Percentiles rank a stretch among this genome's conserved stretches.
Evolutionary conservation across 2,797 vertebrate genomes (phyloP).

Genomic region (Silurus aristotelis): DNA sequence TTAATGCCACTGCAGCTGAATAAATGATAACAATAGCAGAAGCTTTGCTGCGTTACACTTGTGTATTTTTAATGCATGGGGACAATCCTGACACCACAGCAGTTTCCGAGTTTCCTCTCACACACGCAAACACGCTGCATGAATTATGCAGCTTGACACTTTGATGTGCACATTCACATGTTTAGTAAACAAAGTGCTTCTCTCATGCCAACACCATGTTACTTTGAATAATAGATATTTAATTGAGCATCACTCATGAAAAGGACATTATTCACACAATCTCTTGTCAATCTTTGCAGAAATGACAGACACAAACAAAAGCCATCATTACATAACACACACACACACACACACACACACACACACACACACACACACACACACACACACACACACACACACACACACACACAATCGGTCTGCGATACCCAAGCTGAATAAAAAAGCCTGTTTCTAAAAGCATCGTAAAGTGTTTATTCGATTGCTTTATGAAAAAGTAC

Average conservation of each 20-base stretch:
- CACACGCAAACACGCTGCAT: conserved; percentile 65
- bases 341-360: too few species aligned
- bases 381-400: conserved; percentile 18
- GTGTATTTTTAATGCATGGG: conserved; percentile 80
- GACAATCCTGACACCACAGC: conserved; percentile 68
- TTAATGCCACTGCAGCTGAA: conserved; percentile 73
- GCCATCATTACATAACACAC: conserved; percentile 3
- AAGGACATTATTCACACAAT: conserved; percentile 69
- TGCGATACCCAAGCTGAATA: conserved; percentile 5
- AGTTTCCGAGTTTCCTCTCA: conserved; percentile 66
- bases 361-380: not conserved
- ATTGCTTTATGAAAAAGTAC: conserved; percentile 35
- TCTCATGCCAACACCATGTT: conserved; percentile 74
- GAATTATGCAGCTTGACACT: conserved; percentile 74
- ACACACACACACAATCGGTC: not conserved
- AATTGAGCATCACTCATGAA: conserved; percentile 65
- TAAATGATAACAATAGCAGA: conserved; percentile 72
- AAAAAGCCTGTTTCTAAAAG: conserved; percentile 61
- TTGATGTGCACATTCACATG: conserved; percentile 67
- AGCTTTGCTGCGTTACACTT: conserved; percentile 64
- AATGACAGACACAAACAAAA: conserved; percentile 54
- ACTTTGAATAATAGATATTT: conserved; percentile 81
- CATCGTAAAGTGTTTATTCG: conserved; percentile 60
- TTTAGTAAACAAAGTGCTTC: conserved; percentile 83
- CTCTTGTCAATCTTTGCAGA: conserved; percentile 56